Base-by-base conservation (phyloP, 2,797 vertebrate genomes). In the Halcyon badia region DNA sequence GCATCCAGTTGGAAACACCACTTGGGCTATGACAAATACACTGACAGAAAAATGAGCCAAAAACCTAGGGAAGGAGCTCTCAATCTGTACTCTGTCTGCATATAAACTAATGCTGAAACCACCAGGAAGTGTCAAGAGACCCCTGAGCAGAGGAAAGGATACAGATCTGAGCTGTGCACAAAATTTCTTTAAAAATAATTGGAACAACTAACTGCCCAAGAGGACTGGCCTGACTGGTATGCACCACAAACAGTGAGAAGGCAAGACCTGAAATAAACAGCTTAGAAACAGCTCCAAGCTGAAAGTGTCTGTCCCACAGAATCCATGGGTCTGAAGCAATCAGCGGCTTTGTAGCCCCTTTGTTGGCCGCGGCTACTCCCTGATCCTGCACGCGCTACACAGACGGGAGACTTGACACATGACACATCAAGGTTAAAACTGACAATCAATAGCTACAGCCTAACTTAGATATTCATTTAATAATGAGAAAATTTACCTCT, bases 401-500 rank as follows among this genome's bases (percentile, higher is more conserved):
- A 3, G 26, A 25, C 71, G 25, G 76, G 68, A 25, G 39, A 49
- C 62, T 7, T 26, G 26, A 26, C 77, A 28, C 15, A 1, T 4
- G 22, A 31, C 60, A 68, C 52, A 6, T 19, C 94, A 92, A 94
- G 92, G 95, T 96, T 75, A 95, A 92, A 95, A 24, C 68, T 30
- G 89, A 75, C 77, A 94, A 94, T 95, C 84, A 87, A 83, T 86
- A 91, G 79, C 58, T 93, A 21, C 78, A 89, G 83, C 86, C 89
- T 44, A 20, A 54, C 89, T 84, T 22, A 73, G 78, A 7, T 51
- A 89, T 70, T 91, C 83, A 68, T 87, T 48, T 82, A 83, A 85
- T 96, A 95, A 93, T 92, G 92, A 96, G 94, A 70, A 96, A 96
- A 90, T 89, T 82, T 89, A 60, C 75, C 90, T 95, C 95, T 93